A percentile compares a stretch with the other conserved stretches of the same genome.
phyloP scores from a whole-genome alignment of 2,888 invertebrate species.

The Gymnoscelis rufifasciata region DNA sequence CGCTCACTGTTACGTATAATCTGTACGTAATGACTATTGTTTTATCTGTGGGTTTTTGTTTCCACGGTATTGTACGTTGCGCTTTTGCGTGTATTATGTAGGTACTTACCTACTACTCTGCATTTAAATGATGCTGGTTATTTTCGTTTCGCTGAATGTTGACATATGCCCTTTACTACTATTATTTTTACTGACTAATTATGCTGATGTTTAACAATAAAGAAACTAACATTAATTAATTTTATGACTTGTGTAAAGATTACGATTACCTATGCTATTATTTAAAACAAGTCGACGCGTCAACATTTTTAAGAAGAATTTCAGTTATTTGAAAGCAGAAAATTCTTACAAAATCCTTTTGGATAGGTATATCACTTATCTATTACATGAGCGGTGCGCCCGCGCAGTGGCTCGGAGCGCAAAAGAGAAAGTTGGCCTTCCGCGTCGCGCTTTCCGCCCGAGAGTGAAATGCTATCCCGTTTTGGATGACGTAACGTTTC shows the following conservation, averaged over 20 bases:
- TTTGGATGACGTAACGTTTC: conserved; percentile 64
- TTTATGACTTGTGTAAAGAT: too few species aligned
- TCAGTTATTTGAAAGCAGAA: too few species aligned
- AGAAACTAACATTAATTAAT: too few species aligned
- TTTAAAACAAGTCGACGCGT: too few species aligned
- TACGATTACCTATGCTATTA: too few species aligned
- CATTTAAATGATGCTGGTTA: conserved; percentile 40
- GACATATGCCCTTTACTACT: conserved; percentile 6
- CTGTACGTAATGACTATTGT: conserved; percentile 10
- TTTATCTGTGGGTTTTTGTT: conserved; percentile 31
- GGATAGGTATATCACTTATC: too few species aligned
- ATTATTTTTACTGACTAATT: neutral
- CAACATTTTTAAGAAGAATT: too few species aligned
- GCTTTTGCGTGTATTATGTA: conserved; percentile 42
- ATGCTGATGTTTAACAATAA: too few species aligned
- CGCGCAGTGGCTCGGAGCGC: conserved; percentile 47
- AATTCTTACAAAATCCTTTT: too few species aligned
- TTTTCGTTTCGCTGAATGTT: conserved; percentile 36
- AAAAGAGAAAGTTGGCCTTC: conserved; percentile 77
- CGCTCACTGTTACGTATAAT: conserved; percentile 32
- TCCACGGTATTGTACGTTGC: conserved; percentile 57
- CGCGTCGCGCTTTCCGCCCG: conserved; percentile 75
- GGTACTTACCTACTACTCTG: conserved; percentile 47
- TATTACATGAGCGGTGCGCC: conserved; percentile 29
- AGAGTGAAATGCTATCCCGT: conserved; percentile 78